Evolutionary conservation across 1,140 invertebrate genomes (phyloP).

Genomic region (Papilio polytes): DNA sequence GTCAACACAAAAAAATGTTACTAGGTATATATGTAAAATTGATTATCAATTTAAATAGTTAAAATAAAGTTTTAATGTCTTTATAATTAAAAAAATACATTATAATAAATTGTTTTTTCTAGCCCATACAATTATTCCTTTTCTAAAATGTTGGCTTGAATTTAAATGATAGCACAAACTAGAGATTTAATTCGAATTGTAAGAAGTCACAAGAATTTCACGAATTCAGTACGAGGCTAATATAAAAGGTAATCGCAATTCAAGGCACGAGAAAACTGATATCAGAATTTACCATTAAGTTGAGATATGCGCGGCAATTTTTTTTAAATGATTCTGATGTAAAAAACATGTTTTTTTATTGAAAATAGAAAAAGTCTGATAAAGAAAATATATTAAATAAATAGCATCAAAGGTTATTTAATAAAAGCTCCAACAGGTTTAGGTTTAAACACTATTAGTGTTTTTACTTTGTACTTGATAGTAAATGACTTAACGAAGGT

Average conservation of each 20-base stretch:
- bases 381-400: neutral
- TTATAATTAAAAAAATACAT: too few species aligned
- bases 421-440: too few species aligned
- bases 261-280: neutral
- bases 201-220: neutral
- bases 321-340: neutral
- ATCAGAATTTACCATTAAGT: neutral
- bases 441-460: too few species aligned
- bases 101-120: too few species aligned
- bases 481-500: too few species aligned
- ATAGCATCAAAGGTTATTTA: too few species aligned
- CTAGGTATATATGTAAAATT: too few species aligned
- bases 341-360: neutral
- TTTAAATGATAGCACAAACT: neutral
- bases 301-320: neutral
- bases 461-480: too few species aligned
- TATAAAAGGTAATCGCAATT: constrained; percentile 1
- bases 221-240: constrained; percentile 2
- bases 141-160: neutral
- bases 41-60: too few species aligned
- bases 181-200: neutral
- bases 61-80: too few species aligned
- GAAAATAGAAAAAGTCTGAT: neutral
- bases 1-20: too few species aligned
- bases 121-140: neutral